Conservation (phyloP, 92 coral and sea anemone genomes). For the Porites rus region DNA sequence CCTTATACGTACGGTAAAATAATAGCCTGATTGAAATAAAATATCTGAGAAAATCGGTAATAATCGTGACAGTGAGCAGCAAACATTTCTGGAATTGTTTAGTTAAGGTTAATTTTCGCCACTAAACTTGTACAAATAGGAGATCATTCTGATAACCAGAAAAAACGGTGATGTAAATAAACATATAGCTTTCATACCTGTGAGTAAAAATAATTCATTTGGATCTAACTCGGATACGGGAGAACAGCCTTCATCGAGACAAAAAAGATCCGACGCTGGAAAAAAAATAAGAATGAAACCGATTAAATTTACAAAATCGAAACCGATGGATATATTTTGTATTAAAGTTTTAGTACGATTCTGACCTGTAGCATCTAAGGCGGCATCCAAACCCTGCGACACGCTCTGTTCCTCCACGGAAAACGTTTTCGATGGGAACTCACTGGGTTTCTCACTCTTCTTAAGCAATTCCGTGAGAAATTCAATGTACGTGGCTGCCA, state of each 20-base stretch:
- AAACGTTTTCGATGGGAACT: background rate
- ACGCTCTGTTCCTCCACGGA: background rate
- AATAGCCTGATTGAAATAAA: too few species aligned
- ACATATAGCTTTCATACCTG: constrained; percentile 1
- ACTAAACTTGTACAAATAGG: too few species aligned
- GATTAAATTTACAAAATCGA: background rate
- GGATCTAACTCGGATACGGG: constrained; percentile 8
- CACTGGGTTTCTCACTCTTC: constrained; percentile 43
- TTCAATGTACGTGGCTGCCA: constrained; percentile 77
- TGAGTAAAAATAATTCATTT: constrained; percentile 10
- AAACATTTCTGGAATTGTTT: too few species aligned
- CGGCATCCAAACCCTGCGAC: constrained; percentile 15
- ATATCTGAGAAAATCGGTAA: too few species aligned
- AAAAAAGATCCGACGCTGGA: constrained; percentile 32
- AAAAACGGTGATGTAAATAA: background rate
- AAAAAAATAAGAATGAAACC: background rate
- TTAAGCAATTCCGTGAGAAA: constrained; percentile 71
- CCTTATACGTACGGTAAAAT: too few species aligned
- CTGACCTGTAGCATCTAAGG: constrained; percentile 34
- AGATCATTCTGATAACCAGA: background rate
- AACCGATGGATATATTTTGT: background rate
- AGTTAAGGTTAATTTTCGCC: background rate
- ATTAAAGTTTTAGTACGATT: background rate
- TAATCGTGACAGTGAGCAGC: too few species aligned
- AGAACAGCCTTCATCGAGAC: constrained; percentile 4